Conservation (phyloP, 1,140 invertebrate species). For the Neotoxoptera formosana region DNA sequence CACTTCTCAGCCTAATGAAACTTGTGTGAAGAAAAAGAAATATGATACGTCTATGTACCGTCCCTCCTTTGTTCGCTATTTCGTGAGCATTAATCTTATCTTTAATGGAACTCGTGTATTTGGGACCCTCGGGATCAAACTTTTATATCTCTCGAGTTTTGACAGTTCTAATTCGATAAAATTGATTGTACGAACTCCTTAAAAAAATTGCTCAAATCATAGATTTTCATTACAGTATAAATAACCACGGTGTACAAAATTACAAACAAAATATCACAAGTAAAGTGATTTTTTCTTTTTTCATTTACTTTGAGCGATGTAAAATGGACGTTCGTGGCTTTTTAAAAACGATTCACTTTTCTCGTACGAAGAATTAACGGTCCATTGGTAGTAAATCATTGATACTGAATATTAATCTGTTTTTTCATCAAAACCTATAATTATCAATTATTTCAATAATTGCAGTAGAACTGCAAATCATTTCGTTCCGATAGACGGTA, state of each 20-base stretch:
- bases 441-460: neutral
- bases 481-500: neutral
- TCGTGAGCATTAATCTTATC: neutral
- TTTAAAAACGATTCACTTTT: neutral
- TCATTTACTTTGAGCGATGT: neutral
- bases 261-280: neutral
- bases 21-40: neutral
- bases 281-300: neutral
- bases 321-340: neutral
- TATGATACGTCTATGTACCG: neutral
- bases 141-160: neutral
- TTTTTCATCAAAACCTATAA: neutral
- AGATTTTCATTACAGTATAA: neutral
- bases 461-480: neutral
- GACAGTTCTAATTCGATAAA: constrained; percentile 29
- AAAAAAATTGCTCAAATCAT: neutral
- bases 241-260: neutral
- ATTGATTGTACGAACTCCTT: neutral
- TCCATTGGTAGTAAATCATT: neutral
- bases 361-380: neutral
- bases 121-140: neutral
- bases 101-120: neutral
- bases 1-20: neutral
- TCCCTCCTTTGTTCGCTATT: neutral
- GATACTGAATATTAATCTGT: neutral